Conservation (phyloP, 23 tunicate species). For the Styela plicata region DNA sequence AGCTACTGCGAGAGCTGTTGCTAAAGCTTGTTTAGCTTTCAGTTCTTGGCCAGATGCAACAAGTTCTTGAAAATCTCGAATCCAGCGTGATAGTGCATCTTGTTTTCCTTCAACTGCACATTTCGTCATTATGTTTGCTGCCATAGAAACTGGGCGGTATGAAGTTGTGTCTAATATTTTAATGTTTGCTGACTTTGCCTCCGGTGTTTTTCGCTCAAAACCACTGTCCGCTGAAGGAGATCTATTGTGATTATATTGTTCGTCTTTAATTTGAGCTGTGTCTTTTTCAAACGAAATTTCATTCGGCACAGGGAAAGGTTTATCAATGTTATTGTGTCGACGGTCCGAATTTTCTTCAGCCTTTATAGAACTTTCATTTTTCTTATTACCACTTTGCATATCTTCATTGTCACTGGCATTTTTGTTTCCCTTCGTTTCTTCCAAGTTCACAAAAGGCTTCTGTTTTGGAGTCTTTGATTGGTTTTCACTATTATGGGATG, state of each 20-base stretch:
- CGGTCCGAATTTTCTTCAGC: neutral
- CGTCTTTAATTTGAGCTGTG: neutral
- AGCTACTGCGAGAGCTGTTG: conserved; percentile 22
- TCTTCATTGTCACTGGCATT: neutral
- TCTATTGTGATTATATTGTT: neutral
- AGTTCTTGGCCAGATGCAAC: conserved; percentile 26
- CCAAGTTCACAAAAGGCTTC: neutral
- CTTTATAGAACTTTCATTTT: neutral
- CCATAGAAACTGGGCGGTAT: neutral
- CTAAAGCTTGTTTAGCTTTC: conserved; percentile 31
- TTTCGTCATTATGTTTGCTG: neutral
- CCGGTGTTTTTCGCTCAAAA: neutral
- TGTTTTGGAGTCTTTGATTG: neutral
- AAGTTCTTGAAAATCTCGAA: conserved; percentile 27
- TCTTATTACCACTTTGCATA: neutral
- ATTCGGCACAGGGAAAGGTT: neutral
- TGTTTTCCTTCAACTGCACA: neutral
- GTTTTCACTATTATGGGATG: neutral
- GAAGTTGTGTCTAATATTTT: neutral
- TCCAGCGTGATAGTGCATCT: conserved; percentile 19
- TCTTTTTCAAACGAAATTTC: neutral
- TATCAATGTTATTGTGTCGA: neutral
- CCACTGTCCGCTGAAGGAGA: neutral
- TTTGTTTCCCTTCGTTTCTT: neutral
- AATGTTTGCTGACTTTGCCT: neutral